These are phyloP conservation scores for Hirtodrosophila alboralis DNA, from an alignment of 2,888 invertebrate species.

Conservation along the genomic window DNA sequence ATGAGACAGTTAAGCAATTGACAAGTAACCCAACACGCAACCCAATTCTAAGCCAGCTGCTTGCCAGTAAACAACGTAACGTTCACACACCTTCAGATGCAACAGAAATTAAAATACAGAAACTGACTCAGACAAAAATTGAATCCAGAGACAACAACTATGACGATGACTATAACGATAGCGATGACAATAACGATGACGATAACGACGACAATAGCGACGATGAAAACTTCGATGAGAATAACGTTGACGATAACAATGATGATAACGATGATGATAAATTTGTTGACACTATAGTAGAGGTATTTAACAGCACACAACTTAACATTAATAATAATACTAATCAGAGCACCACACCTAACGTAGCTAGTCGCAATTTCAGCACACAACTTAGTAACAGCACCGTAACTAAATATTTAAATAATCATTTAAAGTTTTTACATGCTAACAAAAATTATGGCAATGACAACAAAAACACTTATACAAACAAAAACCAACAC, in stretches of 20 bases:
- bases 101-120: constrained; percentile 15
- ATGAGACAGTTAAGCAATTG: constrained; percentile 15
- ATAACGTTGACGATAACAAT: constrained; percentile 22
- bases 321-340: constrained; percentile 40
- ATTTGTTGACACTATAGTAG: constrained; percentile 21
- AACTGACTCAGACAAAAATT: constrained; percentile 16
- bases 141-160: constrained; percentile 19
- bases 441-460: constrained; percentile 46
- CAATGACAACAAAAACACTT: constrained; percentile 35
- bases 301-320: constrained; percentile 42
- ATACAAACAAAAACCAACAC: constrained; percentile 39
- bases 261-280: constrained; percentile 13
- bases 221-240: constrained; percentile 19
- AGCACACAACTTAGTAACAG: constrained; percentile 74
- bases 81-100: constrained; percentile 11
- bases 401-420: constrained; percentile 81
- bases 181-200: constrained; percentile 12
- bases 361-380: constrained; percentile 54
- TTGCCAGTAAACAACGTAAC: constrained; percentile 53
- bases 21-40: constrained; percentile 16
- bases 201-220: constrained; percentile 20
- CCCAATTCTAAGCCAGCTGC: constrained; percentile 53
- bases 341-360: constrained; percentile 48
- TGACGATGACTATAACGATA: constrained; percentile 19
- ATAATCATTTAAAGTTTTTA: constrained; percentile 67